A percentile compares a stretch with the other conserved stretches of the same genome.
Conservation (phyloP, 2,888 invertebrate species). For the Lasioglossum villosulum region DNA sequence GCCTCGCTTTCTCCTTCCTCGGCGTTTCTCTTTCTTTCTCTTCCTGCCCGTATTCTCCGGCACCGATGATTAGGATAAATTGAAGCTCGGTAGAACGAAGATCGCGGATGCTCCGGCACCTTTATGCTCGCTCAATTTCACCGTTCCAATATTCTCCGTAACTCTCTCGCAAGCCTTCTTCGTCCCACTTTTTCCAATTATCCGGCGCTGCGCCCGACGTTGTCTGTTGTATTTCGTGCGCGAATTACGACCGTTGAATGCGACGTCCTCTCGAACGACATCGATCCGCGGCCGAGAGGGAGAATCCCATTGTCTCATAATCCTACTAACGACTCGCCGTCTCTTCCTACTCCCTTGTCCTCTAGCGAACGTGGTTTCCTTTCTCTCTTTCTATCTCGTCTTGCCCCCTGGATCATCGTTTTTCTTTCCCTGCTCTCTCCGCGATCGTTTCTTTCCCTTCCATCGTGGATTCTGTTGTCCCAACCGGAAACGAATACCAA, state of each 20-base stretch:
- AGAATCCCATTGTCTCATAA: constrained; percentile 68
- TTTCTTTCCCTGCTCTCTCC: neutral
- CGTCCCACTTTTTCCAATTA: constrained; percentile 69
- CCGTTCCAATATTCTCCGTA: constrained; percentile 74
- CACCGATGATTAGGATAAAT: constrained; percentile 79
- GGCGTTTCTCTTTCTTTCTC: neutral
- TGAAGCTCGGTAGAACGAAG: constrained; percentile 60
- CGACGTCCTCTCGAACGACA: constrained; percentile 33
- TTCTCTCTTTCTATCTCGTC: constrained; percentile 26
- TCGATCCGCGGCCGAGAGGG: constrained; percentile 35
- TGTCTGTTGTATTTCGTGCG: constrained; percentile 62
- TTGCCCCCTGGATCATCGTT: neutral
- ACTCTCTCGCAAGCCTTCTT: constrained; percentile 52
- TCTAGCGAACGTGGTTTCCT: constrained; percentile 55
- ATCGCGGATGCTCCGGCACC: constrained; percentile 51
- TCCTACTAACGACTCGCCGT: constrained; percentile 64
- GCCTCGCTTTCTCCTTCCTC: neutral
- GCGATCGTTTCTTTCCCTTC: neutral
- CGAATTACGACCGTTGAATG: constrained; percentile 66
- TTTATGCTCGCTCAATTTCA: constrained; percentile 77
- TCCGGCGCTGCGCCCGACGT: constrained; percentile 41
- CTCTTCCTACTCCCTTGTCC: neutral
- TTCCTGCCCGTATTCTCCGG: constrained; percentile 21
- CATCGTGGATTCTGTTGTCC: neutral
- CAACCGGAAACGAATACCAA: neutral